phyloP scores from a whole-genome alignment of 1,140 invertebrate genomes.

The Pomacea maculata region DNA sequence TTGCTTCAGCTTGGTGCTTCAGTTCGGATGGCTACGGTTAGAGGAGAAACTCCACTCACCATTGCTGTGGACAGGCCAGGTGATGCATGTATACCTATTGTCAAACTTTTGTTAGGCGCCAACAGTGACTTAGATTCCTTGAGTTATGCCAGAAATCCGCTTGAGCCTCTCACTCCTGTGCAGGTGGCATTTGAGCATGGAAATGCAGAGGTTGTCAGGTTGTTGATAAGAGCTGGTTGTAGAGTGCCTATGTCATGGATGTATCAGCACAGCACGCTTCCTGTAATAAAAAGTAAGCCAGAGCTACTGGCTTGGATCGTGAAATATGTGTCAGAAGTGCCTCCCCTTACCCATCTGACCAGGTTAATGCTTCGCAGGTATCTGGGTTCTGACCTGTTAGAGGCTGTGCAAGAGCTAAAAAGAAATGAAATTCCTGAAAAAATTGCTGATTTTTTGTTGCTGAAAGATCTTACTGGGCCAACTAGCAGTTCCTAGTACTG shows the following conservation, averaged over 20 bases:
- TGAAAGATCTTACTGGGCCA: background rate
- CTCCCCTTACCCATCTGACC: slow-evolving; percentile 8
- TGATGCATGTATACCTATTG: slow-evolving; percentile 17
- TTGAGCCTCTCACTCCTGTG: slow-evolving; percentile 26
- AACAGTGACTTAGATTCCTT: slow-evolving; percentile 29
- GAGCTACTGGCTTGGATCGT: slow-evolving; percentile 19
- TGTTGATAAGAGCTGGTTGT: slow-evolving; percentile 30
- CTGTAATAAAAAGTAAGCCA: background rate
- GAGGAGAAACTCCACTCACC: slow-evolving; percentile 27
- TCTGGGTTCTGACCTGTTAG: slow-evolving; percentile 4
- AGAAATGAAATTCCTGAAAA: background rate
- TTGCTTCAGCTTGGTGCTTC: slow-evolving; percentile 27
- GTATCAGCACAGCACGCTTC: slow-evolving; percentile 3
- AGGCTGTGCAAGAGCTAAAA: background rate
- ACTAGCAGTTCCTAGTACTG: too few relatives aligned
- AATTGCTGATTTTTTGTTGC: background rate
- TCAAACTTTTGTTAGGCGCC: slow-evolving; percentile 22
- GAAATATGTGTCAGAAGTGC: slow-evolving; percentile 16
- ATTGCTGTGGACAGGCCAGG: slow-evolving; percentile 22
- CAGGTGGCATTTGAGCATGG: slow-evolving; percentile 30
- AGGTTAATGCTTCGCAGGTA: slow-evolving; percentile 9
- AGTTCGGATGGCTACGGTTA: slow-evolving; percentile 10
- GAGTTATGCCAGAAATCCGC: slow-evolving; percentile 13
- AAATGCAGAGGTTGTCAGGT: slow-evolving; percentile 21
- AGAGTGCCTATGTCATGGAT: slow-evolving; percentile 26